These are phyloP conservation scores for Parotia lawesii DNA, from an alignment of 2,113 vertebrate species.

Conservation along the genomic window DNA sequence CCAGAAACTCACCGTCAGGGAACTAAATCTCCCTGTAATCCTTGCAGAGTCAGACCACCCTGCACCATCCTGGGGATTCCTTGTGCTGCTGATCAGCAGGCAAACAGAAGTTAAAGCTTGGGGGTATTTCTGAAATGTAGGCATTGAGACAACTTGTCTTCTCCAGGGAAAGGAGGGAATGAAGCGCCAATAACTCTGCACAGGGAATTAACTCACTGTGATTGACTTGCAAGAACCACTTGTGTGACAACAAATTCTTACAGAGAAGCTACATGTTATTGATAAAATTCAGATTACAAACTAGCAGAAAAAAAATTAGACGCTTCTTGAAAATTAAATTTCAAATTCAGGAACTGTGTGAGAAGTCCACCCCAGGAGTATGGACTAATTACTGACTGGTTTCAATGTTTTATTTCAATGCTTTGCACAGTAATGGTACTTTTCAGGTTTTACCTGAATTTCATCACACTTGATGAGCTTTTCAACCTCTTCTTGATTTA, in stretches of 20 bases:
- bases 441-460: conserved; percentile 86
- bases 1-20: background rate
- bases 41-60: background rate
- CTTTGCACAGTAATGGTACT: background rate
- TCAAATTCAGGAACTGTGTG: background rate
- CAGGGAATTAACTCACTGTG: background rate
- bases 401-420: background rate
- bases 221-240: background rate
- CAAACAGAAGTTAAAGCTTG: background rate
- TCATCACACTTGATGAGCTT: conserved; percentile 98
- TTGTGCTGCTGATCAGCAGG: background rate
- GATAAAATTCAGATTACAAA: background rate
- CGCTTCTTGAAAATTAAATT: background rate
- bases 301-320: background rate
- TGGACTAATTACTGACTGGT: background rate
- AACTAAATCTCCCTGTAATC: background rate
- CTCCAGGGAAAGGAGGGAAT: background rate
- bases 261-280: background rate
- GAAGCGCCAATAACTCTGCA: background rate
- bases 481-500: conserved; percentile 93
- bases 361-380: background rate
- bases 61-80: background rate
- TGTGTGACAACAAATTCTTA: background rate
- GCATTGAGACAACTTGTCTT: background rate
- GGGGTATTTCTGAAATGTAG: background rate